A percentile compares a stretch with the other conserved stretches of the same genome.
These are phyloP conservation scores for Riptortus pedestris DNA, from an alignment of 1,140 invertebrate genomes.

Conservation along the genomic window DNA sequence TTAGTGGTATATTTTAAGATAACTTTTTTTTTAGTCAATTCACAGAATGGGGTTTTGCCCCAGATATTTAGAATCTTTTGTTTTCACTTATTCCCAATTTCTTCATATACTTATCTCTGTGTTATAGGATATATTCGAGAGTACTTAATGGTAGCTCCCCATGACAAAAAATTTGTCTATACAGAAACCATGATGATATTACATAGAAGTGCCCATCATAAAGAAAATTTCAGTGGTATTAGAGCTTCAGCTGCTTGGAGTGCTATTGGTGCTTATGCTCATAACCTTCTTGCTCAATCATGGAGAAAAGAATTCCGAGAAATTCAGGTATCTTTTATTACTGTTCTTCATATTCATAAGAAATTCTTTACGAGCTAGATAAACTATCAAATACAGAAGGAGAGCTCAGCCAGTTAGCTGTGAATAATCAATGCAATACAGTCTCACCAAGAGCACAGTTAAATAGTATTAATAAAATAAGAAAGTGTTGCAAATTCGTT, in stretches of 20 bases:
- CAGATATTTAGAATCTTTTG: not conserved
- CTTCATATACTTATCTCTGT: not conserved
- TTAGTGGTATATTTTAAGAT: not conserved
- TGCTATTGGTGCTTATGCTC: constrained; percentile 70
- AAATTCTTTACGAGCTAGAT: too few species aligned
- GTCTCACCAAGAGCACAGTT: too few species aligned
- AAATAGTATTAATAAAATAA: too few species aligned
- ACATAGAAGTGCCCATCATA: constrained; percentile 53
- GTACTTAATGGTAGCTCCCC: constrained; percentile 11
- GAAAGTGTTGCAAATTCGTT: too few species aligned
- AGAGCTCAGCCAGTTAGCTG: too few species aligned
- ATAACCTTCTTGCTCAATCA: constrained; percentile 71
- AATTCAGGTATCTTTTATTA: constrained; percentile 51
- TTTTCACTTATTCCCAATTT: not conserved
- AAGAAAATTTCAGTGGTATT: constrained; percentile 65
- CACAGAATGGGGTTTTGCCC: not conserved
- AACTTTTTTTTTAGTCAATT: not conserved
- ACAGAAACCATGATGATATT: constrained; percentile 62
- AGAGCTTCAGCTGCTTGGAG: constrained; percentile 70
- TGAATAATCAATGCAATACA: too few species aligned
- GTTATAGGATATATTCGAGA: not conserved
- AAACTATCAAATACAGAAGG: too few species aligned
- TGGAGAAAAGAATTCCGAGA: constrained; percentile 77
- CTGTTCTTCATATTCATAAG: too few species aligned
- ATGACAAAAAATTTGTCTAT: constrained; percentile 58